These are phyloP conservation scores for Cerastis rubricosa DNA, from an alignment of 2,888 invertebrate species.

Conservation along the genomic window DNA sequence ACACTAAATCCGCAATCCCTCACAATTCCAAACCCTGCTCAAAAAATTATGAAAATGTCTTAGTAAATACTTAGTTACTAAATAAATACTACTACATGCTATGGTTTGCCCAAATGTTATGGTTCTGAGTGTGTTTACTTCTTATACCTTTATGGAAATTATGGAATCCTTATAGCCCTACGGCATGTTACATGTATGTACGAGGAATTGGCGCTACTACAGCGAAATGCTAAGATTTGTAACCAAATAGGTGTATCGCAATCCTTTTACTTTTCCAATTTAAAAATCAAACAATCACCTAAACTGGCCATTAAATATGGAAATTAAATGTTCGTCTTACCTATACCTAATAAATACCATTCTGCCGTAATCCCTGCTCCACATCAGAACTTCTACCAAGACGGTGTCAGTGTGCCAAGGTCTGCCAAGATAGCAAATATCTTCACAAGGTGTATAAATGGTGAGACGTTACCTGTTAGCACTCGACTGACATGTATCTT, in stretches of 20 bases:
- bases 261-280: neutral
- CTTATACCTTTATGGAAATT: neutral
- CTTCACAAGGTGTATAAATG: constrained; percentile 45
- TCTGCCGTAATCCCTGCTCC: constrained; percentile 18
- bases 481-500: constrained; percentile 36
- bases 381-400: constrained; percentile 38
- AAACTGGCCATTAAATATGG: neutral
- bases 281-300: constrained; percentile 1
- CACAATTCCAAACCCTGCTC: neutral
- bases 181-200: too few relatives aligned
- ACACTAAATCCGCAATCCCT: neutral
- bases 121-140: too few relatives aligned
- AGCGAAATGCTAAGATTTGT: neutral
- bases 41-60: neutral
- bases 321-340: neutral
- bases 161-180: neutral
- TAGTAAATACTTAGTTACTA: neutral
- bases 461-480: constrained; percentile 42
- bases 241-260: neutral
- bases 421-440: constrained; percentile 47
- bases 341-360: constrained; percentile 1
- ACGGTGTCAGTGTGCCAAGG: constrained; percentile 60
- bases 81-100: too few relatives aligned
- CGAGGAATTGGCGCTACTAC: neutral
- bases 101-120: too few relatives aligned